Base-by-base conservation (phyloP, 1,140 invertebrate species). In the Diploscapter pachys region DNA sequence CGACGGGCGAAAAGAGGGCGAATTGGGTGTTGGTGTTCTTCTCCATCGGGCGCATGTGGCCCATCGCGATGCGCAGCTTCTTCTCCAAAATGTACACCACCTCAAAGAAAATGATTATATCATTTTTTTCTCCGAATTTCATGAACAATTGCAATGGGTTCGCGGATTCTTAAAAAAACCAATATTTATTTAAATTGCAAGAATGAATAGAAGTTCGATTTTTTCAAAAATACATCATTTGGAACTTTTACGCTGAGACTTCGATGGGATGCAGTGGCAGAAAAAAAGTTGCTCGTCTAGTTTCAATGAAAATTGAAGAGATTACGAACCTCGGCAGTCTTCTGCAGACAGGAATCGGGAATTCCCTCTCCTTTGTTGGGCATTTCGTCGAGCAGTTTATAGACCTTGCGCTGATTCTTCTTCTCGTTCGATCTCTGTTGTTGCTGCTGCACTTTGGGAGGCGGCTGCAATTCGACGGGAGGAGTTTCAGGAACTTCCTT, bases 1-100 rank as follows among this genome's bases (percentile, higher is more conserved):
- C 93, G 71, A 89, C 88, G 0, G 93, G 92, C 62, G 89, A 85
- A 82, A 94, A 92, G 8, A 91, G 80, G 3, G 89, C 89, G 78
- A 80, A 85, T 4, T 86, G 86, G 65, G 87, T 86, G 79, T 89
- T 89, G 77, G 88, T 88, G 79, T 90, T 89, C 52, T 77, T 53
- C 13, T 53, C 59, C 75, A 83, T 80, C 85, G 90, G 88, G 48
- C 90, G 90, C 69, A 94, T 82, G 70, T 81, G 86, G 4, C 93
- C 93, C 71, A 91, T 88, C 67, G 89, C 89, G 68, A 86, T 88
- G 73, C 92, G 87, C 86, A 93, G 91, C 61, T 87, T 88, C 78
- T 82, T 83, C 72, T 88, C 86, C 6, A 85, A 66, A 48, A 90
- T 88, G 61, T 82, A 83, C n/a, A 90, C 89, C 64, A 90, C 88